phyloP scores from a whole-genome alignment of 2,888 invertebrate species.

The Cheilosia pagana region DNA sequence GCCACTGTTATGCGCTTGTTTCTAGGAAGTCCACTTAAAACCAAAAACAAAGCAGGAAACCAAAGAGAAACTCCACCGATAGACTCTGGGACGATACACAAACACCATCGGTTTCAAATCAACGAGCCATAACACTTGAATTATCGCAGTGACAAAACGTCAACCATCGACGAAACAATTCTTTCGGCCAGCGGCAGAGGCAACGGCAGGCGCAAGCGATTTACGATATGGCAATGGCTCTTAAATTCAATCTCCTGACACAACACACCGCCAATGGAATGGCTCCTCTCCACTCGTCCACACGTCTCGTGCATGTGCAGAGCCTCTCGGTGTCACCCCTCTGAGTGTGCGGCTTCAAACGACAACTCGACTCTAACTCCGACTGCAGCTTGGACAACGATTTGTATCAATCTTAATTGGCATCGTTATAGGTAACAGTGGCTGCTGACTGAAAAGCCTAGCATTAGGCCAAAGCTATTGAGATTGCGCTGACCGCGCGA shows the following conservation, averaged over 20 bases:
- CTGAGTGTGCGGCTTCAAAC: conserved; percentile 38
- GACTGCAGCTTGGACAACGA: conserved; percentile 51
- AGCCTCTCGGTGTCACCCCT: conserved; percentile 21
- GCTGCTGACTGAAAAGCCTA: conserved; percentile 69
- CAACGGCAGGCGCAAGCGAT: conserved; percentile 53
- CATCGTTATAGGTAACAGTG: conserved; percentile 71
- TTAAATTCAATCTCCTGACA: conserved; percentile 72
- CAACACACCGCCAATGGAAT: conserved; percentile 58
- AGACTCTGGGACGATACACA: conserved; percentile 49
- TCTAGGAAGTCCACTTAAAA: conserved; percentile 61
- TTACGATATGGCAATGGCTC: conserved; percentile 65
- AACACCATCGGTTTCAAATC: conserved; percentile 66
- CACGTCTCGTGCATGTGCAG: neutral
- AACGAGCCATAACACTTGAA: conserved; percentile 71
- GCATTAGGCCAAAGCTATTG: conserved; percentile 68
- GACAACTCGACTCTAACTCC: neutral
- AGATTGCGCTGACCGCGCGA: conserved; percentile 66
- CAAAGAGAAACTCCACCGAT: conserved; percentile 62
- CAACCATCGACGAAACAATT: conserved; percentile 68
- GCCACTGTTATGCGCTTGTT: neutral
- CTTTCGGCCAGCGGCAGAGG: conserved; percentile 42
- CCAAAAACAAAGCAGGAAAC: conserved; percentile 42
- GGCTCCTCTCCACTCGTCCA: conserved; percentile 20
- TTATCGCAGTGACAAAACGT: conserved; percentile 71
- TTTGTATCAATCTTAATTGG: conserved; percentile 75